phyloP scores from a whole-genome alignment of 2,888 invertebrate genomes.

The Calephelis perditalis region DNA sequence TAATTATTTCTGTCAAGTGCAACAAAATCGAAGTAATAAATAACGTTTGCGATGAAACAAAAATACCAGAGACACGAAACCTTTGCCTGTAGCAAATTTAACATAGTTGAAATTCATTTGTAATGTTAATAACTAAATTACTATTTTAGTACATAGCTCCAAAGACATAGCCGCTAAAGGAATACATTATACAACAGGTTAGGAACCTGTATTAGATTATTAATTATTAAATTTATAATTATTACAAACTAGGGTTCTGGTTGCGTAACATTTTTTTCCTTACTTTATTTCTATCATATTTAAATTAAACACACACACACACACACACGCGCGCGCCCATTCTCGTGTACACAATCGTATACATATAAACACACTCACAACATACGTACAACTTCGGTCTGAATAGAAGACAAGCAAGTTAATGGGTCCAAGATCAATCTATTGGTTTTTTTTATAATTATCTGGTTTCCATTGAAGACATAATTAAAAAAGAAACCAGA shows the following conservation, averaged over 20 bases:
- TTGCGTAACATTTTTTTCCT: too few relatives aligned
- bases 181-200: neutral
- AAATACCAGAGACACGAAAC: constrained; percentile 7
- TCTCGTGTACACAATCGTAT: too few relatives aligned
- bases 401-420: too few relatives aligned
- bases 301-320: too few relatives aligned
- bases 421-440: too few relatives aligned
- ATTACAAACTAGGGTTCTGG: neutral
- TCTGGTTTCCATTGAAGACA: too few relatives aligned
- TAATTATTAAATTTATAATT: neutral
- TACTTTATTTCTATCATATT: too few relatives aligned
- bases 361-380: too few relatives aligned
- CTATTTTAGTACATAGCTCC: constrained; percentile 22
- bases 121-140: constrained; percentile 27
- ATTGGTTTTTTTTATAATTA: too few relatives aligned
- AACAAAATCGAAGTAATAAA: constrained; percentile 1
- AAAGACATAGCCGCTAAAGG: constrained; percentile 22
- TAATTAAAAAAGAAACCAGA: too few relatives aligned
- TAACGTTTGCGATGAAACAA: neutral
- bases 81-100: constrained; percentile 6
- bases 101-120: constrained; percentile 14
- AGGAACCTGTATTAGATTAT: neutral
- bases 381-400: too few relatives aligned
- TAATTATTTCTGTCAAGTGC: neutral
- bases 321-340: too few relatives aligned